Evolutionary conservation across 2,113 vertebrate species (phyloP).

Genomic region (Regulus satrapa): DNA sequence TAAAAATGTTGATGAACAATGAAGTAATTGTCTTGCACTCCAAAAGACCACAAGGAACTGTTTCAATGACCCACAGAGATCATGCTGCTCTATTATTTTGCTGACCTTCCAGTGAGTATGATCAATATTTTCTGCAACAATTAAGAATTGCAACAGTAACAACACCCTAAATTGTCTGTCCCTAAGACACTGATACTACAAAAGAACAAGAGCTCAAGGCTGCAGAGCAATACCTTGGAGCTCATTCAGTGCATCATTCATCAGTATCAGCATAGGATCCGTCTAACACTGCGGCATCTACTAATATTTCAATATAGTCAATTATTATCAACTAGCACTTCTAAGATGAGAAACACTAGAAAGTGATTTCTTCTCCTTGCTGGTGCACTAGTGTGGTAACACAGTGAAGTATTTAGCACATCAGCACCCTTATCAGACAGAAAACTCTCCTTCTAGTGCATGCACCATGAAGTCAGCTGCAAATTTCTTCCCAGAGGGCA

Average conservation of each 20-base stretch:
- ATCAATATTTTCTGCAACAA: not conserved
- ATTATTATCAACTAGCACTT: not conserved
- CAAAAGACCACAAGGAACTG: not conserved
- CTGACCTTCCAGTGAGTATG: not conserved
- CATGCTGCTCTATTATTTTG: not conserved
- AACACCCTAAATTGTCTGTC: not conserved
- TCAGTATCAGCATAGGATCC: not conserved
- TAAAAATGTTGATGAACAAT: not conserved
- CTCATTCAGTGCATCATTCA: not conserved
- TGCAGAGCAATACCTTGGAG: not conserved
- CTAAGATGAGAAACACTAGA: not conserved
- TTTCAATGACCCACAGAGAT: not conserved
- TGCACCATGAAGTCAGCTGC: not conserved
- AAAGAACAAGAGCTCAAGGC: not conserved
- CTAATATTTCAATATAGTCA: not conserved
- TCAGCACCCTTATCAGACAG: not conserved
- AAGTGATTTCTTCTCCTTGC: not conserved
- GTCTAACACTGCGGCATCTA: not conserved
- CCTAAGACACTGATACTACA: not conserved
- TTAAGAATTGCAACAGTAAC: not conserved
- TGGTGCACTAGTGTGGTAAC: not conserved
- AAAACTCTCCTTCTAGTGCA: not conserved
- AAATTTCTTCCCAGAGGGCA: not conserved
- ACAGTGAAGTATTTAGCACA: not conserved
- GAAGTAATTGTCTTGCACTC: not conserved